Conservation (phyloP, 2,113 vertebrate genomes). For the Gallinago media region DNA sequence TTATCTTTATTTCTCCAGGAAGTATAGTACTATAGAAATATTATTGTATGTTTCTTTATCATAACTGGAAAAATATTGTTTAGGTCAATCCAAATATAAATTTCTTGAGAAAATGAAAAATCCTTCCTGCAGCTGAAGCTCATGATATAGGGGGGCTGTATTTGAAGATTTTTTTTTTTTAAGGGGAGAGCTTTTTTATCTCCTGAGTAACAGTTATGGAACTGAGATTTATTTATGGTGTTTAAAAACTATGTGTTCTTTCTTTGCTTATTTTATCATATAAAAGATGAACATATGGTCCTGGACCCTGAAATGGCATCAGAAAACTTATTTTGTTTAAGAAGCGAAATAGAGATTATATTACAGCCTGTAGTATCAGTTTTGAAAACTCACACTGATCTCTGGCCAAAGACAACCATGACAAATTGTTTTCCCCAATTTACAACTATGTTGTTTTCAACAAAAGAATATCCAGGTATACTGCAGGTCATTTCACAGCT, state of each 20-base stretch:
- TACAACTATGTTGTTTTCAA: background rate
- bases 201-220: background rate
- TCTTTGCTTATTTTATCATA: background rate
- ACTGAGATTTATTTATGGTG: background rate
- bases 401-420: background rate
- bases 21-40: background rate
- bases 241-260: background rate
- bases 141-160: background rate
- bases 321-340: background rate
- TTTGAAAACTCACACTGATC: background rate
- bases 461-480: background rate
- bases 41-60: background rate
- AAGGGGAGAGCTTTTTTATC: background rate
- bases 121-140: background rate
- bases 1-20: background rate
- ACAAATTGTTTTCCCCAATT: background rate
- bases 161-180: background rate
- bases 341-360: background rate
- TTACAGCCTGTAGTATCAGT: background rate
- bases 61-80: background rate
- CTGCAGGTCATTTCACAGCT: background rate
- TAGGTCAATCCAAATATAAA: background rate
- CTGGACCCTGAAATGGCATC: background rate
- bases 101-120: background rate
- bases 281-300: background rate